A percentile compares a stretch with the other conserved stretches of the same genome.
Conservation (phyloP, 2,888 invertebrate species). For the Eristalinus sepulchralis region DNA sequence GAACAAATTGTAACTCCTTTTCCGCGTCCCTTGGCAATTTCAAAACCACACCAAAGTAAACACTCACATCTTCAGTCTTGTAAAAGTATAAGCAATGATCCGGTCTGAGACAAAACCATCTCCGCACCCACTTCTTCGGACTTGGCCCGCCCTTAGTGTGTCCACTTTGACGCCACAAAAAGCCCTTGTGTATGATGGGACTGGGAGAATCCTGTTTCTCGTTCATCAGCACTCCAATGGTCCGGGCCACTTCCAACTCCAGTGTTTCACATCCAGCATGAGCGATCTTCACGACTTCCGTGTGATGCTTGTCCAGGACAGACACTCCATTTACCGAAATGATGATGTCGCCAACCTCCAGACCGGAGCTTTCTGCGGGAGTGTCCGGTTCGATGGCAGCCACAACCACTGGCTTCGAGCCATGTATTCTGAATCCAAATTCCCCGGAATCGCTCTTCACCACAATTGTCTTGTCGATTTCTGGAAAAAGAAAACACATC, state of each 20-base stretch:
- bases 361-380: slow-evolving; percentile 94
- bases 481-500: slow-evolving; percentile 81
- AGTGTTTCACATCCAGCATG: slow-evolving; percentile 93
- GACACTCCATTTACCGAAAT: slow-evolving; percentile 94
- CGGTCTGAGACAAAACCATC: slow-evolving; percentile 95
- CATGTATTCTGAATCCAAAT: slow-evolving; percentile 97
- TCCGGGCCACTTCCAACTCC: slow-evolving; percentile 93
- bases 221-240: slow-evolving; percentile 89
- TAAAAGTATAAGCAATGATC: slow-evolving; percentile 98
- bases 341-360: slow-evolving; percentile 97
- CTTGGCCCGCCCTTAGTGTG: slow-evolving; percentile 83
- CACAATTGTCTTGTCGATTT: slow-evolving; percentile 93
- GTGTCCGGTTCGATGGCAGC: slow-evolving; percentile 97
- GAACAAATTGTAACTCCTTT: too few relatives aligned
- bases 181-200: slow-evolving; percentile 87
- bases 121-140: slow-evolving; percentile 88
- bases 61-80: slow-evolving; percentile 92
- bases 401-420: slow-evolving; percentile 97
- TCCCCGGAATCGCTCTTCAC: slow-evolving; percentile 92
- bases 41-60: background rate
- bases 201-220: slow-evolving; percentile 84
- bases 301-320: slow-evolving; percentile 95
- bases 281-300: slow-evolving; percentile 95
- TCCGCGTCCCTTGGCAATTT: too few relatives aligned
- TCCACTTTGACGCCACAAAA: slow-evolving; percentile 88